phyloP scores from a whole-genome alignment of 2,888 invertebrate genomes.

The Eubasilissa splendida region DNA sequence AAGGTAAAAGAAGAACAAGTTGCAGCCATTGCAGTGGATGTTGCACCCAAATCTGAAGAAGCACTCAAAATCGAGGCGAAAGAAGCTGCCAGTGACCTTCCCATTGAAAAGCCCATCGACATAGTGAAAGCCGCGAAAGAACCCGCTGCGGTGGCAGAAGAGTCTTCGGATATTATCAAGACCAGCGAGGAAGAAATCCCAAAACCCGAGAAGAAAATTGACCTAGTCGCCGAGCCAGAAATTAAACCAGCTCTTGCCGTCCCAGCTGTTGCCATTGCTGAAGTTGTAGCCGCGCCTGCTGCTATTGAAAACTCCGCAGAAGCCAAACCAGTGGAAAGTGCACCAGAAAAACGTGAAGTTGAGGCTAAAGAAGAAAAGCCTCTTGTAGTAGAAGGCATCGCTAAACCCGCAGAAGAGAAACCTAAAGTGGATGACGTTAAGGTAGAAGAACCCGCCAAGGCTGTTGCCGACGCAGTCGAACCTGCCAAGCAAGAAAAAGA shows the following conservation, averaged over 20 bases:
- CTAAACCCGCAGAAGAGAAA: conserved; percentile 61
- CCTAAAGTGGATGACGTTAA: conserved; percentile 42
- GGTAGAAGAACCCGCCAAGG: conserved; percentile 58
- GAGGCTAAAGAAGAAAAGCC: conserved; percentile 60
- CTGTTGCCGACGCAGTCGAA: conserved; percentile 11
- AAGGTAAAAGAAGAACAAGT: conserved; percentile 56
- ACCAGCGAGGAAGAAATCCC: conserved; percentile 63
- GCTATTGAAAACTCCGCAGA: conserved; percentile 59
- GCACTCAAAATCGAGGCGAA: conserved; percentile 62
- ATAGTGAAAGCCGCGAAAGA: conserved; percentile 64
- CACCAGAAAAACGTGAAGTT: conserved; percentile 47
- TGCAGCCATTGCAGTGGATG: conserved; percentile 55
- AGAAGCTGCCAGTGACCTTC: conserved; percentile 60
- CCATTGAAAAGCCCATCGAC: conserved; percentile 62
- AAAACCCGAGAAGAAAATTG: conserved; percentile 65
- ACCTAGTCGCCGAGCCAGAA: conserved; percentile 62
- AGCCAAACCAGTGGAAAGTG: conserved; percentile 62
- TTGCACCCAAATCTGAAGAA: conserved; percentile 55
- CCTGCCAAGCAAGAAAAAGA: conserved; percentile 42
- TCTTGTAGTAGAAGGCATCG: conserved; percentile 60
- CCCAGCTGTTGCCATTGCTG: conserved; percentile 17
- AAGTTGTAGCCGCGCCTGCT: conserved; percentile 9
- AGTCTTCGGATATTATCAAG: conserved; percentile 59
- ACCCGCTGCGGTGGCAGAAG: conserved; percentile 66
- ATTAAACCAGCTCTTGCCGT: conserved; percentile 60